These are phyloP conservation scores for Pollenia angustigena DNA, from an alignment of 2,888 invertebrate species.

Conservation along the genomic window DNA sequence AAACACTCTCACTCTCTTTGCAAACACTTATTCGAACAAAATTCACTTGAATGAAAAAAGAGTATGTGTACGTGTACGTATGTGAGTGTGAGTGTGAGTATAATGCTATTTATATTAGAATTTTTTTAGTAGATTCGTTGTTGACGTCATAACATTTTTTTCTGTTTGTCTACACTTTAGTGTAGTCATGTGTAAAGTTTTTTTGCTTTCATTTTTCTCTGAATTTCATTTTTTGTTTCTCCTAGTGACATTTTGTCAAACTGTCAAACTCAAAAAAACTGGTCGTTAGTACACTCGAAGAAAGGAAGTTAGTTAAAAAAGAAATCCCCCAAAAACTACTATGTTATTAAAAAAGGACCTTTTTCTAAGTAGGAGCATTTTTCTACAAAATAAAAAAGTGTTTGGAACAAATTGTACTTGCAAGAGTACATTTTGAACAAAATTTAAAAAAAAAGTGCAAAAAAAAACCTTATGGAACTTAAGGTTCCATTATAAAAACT, in stretches of 20 bases:
- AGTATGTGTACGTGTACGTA: neutral
- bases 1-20: neutral
- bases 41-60: too few relatives aligned
- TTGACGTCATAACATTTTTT: constrained; percentile 61
- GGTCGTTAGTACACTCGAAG: neutral
- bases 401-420: too few relatives aligned
- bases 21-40: neutral
- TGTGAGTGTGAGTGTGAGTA: constrained; percentile 7
- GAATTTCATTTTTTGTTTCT: neutral
- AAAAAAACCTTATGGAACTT: too few relatives aligned
- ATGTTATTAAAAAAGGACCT: too few relatives aligned
- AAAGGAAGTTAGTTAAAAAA: neutral
- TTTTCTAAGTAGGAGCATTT: too few relatives aligned
- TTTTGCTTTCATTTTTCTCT: constrained; percentile 12
- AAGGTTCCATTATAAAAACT: too few relatives aligned
- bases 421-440: too few relatives aligned
- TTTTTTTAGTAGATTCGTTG: neutral
- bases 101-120: constrained; percentile 13
- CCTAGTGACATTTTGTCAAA: neutral
- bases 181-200: constrained; percentile 56
- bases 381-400: too few relatives aligned
- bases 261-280: too few relatives aligned
- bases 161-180: constrained; percentile 6
- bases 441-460: too few relatives aligned
- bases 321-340: too few relatives aligned